Conservation (phyloP, 2,888 invertebrate genomes). For the Sthenelais limicola region DNA sequence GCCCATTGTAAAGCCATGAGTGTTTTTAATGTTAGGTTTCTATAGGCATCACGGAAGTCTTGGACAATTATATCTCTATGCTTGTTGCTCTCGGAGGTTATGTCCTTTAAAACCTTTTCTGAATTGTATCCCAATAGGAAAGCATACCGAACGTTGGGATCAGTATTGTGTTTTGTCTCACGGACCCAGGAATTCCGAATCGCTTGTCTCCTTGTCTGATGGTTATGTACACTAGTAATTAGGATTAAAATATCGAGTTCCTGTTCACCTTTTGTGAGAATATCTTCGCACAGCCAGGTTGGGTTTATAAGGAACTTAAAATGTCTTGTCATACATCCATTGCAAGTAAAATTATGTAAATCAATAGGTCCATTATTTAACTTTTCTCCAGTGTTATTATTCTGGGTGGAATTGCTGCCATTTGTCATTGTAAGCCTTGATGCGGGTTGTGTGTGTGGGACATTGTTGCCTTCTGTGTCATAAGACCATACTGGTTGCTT, state of each 20-base stretch:
- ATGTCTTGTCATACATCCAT: slow-evolving; percentile 8
- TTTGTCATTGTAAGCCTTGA: no score
- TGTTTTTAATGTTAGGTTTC: slow-evolving; percentile 43
- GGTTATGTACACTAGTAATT: background rate
- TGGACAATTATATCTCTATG: slow-evolving; percentile 43
- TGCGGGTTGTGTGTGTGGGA: no score
- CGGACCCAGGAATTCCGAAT: slow-evolving; percentile 18
- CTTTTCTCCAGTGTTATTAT: no score
- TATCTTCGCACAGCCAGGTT: background rate
- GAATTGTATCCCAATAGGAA: slow-evolving; percentile 26
- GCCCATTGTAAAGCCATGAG: slow-evolving; percentile 36
- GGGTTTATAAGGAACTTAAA: background rate
- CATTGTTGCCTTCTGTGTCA: no score
- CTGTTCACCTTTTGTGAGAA: no score
- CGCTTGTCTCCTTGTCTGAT: background rate
- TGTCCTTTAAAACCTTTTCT: background rate
- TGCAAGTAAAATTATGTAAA: no score
- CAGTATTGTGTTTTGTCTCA: background rate
- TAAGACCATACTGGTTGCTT: no score
- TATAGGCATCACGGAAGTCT: slow-evolving; percentile 37
- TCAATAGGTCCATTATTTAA: no score
- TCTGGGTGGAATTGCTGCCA: no score
- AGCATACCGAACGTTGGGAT: background rate
- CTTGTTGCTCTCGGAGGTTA: slow-evolving; percentile 28
- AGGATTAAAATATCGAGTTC: background rate